Percentiles rank a stretch among this genome's conserved stretches.
Conservation (phyloP, 2,113 vertebrate species). For the Drymodes brunneopygia region DNA sequence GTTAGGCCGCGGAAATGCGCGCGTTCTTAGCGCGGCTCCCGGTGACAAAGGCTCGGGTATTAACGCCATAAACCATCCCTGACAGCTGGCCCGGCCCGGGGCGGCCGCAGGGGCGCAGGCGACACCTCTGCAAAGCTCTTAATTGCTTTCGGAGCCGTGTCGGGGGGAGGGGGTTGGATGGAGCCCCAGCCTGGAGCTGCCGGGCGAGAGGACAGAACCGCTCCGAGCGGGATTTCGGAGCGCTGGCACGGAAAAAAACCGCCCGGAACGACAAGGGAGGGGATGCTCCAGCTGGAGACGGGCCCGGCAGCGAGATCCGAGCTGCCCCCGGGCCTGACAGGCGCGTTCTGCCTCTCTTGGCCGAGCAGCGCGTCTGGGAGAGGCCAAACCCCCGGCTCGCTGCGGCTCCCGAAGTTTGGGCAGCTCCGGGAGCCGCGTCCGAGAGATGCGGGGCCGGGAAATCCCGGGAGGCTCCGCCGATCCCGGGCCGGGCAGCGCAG, state of each 20-base stretch:
- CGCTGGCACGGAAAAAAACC: neutral
- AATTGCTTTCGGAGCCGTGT: neutral
- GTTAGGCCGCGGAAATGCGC: conserved; percentile 16
- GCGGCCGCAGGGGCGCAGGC: neutral
- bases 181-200: neutral
- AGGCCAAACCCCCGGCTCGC: neutral
- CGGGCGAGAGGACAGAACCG: neutral
- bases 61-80: conserved; percentile 55
- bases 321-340: neutral
- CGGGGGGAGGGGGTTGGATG: too few species aligned
- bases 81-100: conserved; percentile 28
- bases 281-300: neutral
- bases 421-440: neutral
- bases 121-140: neutral
- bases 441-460: neutral
- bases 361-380: neutral
- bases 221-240: rapidly evolving
- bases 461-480: neutral
- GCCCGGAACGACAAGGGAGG: neutral
- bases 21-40: conserved; percentile 29
- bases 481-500: neutral
- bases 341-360: neutral
- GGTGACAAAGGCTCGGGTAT: conserved; percentile 55
- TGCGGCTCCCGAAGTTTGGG: neutral
- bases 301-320: neutral